Conservation (phyloP, 1,140 invertebrate species). For the Nephila pilipes region DNA sequence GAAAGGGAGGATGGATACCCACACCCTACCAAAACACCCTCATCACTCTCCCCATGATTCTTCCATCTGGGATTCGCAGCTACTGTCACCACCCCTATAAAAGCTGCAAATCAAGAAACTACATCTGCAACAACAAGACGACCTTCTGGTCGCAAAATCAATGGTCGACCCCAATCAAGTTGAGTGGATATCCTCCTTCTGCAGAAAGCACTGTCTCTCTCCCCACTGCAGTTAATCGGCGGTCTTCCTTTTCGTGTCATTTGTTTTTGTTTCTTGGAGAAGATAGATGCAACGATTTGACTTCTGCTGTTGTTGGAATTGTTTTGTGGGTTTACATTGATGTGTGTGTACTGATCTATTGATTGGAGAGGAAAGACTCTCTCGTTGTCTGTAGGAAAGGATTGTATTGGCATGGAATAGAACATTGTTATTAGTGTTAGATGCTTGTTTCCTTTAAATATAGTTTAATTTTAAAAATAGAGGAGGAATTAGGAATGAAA, state of each 20-base stretch:
- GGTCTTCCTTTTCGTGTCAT: conserved; percentile 27
- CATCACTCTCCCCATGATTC: neutral
- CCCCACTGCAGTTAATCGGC: conserved; percentile 57
- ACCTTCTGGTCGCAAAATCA: conserved; percentile 43
- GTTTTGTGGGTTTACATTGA: conserved; percentile 13
- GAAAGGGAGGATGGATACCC: no score
- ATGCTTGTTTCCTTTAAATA: no score
- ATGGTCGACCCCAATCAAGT: conserved; percentile 73
- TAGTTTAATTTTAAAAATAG: no score
- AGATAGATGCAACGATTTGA: conserved; percentile 36
- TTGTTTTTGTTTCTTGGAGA: conserved; percentile 49
- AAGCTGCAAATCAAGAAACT: neutral
- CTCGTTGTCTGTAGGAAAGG: neutral
- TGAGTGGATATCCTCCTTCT: conserved; percentile 60
- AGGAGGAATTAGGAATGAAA: no score
- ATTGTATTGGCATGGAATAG: neutral
- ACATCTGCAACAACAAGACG: neutral
- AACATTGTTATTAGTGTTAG: neutral
- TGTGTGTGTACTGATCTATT: conserved; percentile 10
- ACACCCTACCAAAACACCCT: neutral
- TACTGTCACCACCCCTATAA: neutral
- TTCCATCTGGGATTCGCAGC: conserved; percentile 17
- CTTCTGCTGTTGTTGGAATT: conserved; percentile 35
- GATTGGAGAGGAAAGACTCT: neutral
- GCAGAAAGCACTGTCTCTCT: neutral